These are phyloP conservation scores for Rhynchotus rufescens DNA, from an alignment of 2,797 vertebrate genomes.

Conservation along the genomic window DNA sequence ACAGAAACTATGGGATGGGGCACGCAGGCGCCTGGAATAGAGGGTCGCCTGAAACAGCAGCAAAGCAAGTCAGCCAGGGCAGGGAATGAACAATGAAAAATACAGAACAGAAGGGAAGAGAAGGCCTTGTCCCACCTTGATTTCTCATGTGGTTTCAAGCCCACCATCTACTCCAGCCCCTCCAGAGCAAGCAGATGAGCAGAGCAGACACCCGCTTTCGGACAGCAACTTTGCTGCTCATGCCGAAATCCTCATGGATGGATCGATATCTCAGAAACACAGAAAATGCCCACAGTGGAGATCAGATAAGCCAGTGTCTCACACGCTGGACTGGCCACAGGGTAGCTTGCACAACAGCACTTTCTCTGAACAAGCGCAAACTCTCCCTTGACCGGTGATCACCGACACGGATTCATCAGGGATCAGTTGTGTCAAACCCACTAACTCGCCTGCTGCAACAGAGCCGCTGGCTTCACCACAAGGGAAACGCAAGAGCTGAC, in stretches of 20 bases:
- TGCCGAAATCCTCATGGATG: neutral
- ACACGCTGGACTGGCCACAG: neutral
- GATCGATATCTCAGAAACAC: neutral
- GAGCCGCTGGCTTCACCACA: accelerated
- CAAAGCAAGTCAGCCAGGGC: neutral
- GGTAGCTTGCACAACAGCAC: neutral
- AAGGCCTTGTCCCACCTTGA: neutral
- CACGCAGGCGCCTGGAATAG: no score
- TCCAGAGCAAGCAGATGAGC: neutral
- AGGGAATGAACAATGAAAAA: neutral
- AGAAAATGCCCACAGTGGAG: neutral
- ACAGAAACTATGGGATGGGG: no score
- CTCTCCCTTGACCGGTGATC: neutral
- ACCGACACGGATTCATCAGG: neutral
- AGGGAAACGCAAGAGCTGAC: neutral
- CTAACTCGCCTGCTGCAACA: neutral
- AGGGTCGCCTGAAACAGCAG: neutral
- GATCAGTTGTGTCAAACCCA: neutral
- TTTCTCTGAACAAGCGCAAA: neutral
- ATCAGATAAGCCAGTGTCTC: neutral
- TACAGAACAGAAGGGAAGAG: no score
- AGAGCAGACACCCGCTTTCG: neutral
- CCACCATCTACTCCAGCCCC: neutral
- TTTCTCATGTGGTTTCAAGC: neutral
- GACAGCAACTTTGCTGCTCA: neutral